Evolutionary conservation across 2,888 invertebrate species (phyloP), one percentile per base, ranked within the genome.

Genomic region (Polydrusus tereticollis): DNA sequence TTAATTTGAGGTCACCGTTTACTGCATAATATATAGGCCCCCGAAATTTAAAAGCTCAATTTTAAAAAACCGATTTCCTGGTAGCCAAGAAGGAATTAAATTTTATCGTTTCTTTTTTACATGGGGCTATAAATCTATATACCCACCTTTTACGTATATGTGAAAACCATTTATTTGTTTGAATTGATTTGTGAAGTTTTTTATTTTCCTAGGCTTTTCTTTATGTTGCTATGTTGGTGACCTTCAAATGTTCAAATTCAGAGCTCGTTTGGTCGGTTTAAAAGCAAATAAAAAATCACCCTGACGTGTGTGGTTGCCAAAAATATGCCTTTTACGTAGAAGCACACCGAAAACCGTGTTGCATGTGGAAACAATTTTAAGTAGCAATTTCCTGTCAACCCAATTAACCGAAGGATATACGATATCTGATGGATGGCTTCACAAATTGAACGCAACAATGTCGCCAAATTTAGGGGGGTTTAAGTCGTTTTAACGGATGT

Each of bases 301-400:
- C 52, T 23, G 10, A 52, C 36, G 58, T 58, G 23, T 41, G 41
- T 38, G 41, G 38, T 7, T 7, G 2, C 23, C 21, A 38, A 58
- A 36, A 38, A n/a, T 41, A 41, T 58, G n/a, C 38, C 4, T 21
- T n/a, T 18, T 14, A 26, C 20, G 14, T 1, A 26, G 45, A 62
- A 60, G 4, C 21, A 38, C 16, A 5, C 16, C 23, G n/a, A 8
- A 23, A 23, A 16, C 18, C 8, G 41, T 38, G 70, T 38, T 47
- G 65, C 58, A 70, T 50, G 70, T 69, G 58, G 59, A 65, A 64
- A 65, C 65, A 50, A 70, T 58, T 65, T 66, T 66, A 71, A 60
- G 66, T 62, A 70, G 66, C 66, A 12, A 43, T 69, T 73, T 73
- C 73, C 69, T 66, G 69, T 73, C 66, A 73, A 38, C 20, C 73